Percentiles rank a stretch among this genome's conserved stretches.
These are phyloP conservation scores for Phasianus colchicus DNA, from an alignment of 2,113 vertebrate species.

Conservation along the genomic window DNA sequence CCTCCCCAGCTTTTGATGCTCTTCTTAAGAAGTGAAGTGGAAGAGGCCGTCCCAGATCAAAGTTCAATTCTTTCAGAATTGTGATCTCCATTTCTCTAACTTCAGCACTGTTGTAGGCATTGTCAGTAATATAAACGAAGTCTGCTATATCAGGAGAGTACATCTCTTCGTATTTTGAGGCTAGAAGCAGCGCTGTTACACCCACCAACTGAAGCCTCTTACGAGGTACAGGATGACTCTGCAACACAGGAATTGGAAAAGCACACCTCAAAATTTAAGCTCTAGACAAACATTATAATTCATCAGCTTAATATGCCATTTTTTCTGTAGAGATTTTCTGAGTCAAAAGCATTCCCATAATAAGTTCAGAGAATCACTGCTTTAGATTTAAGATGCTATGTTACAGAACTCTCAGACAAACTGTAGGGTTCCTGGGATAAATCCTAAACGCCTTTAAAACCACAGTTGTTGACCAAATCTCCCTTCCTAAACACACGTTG, in stretches of 20 bases:
- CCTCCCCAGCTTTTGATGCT: slow-evolving; percentile 91
- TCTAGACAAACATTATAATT: background rate
- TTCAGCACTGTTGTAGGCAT: slow-evolving; percentile 85
- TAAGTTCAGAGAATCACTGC: background rate
- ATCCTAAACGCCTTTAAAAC: background rate
- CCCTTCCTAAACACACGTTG: accelerated
- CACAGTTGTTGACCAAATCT: accelerated
- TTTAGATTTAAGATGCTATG: background rate
- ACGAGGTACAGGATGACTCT: slow-evolving; percentile 87
- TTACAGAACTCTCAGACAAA: background rate
- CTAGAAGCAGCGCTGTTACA: slow-evolving; percentile 89
- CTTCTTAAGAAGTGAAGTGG: slow-evolving; percentile 92
- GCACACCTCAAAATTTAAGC: background rate
- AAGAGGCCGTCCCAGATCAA: slow-evolving; percentile 90
- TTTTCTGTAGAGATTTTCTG: background rate
- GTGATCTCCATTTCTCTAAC: slow-evolving; percentile 90
- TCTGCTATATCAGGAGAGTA: slow-evolving; percentile 86
- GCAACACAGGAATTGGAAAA: background rate
- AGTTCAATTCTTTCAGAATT: slow-evolving; percentile 85
- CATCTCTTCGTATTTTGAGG: slow-evolving; percentile 96
- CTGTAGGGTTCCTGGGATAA: background rate
- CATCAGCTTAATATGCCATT: background rate
- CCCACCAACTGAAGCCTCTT: slow-evolving; percentile 92
- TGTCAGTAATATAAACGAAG: slow-evolving; percentile 94
- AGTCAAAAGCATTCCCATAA: background rate